Percentiles rank a stretch among this genome's conserved stretches.
These are phyloP conservation scores for Corythaixoides concolor DNA, from an alignment of 2,113 vertebrate genomes.

Conservation along the genomic window DNA sequence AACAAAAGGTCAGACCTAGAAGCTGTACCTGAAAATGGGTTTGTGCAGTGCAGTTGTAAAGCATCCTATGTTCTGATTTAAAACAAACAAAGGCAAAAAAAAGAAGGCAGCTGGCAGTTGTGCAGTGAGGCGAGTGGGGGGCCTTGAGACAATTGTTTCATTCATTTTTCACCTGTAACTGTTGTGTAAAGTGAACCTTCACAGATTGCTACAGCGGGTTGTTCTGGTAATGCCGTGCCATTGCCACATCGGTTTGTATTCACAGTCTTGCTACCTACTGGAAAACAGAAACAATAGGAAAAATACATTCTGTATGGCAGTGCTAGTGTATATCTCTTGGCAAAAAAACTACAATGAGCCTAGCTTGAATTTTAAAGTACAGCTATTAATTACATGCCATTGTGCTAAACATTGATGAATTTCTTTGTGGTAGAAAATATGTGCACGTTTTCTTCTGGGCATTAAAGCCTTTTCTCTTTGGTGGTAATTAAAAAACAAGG, in stretches of 20 bases:
- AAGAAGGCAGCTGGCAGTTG: neutral
- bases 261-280: neutral
- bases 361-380: conserved; percentile 46
- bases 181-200: neutral
- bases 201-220: neutral
- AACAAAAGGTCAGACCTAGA: neutral
- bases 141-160: neutral
- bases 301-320: neutral
- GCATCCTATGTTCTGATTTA: neutral
- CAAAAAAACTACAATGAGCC: conserved; percentile 40
- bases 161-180: neutral
- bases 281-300: neutral
- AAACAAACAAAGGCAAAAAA: neutral
- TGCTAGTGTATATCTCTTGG: neutral
- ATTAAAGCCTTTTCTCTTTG: conserved; percentile 60
- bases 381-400: conserved; percentile 66
- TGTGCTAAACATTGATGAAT: conserved; percentile 63
- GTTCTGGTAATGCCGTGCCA: neutral
- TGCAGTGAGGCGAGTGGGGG: neutral
- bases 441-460: conserved; percentile 46
- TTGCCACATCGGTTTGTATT: neutral
- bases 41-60: neutral
- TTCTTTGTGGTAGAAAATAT: conserved; percentile 60
- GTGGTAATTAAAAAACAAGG: conserved; percentile 72
- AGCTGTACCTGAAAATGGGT: neutral